phyloP scores from a whole-genome alignment of 2,797 vertebrate species.

The Strix occidentalis region DNA sequence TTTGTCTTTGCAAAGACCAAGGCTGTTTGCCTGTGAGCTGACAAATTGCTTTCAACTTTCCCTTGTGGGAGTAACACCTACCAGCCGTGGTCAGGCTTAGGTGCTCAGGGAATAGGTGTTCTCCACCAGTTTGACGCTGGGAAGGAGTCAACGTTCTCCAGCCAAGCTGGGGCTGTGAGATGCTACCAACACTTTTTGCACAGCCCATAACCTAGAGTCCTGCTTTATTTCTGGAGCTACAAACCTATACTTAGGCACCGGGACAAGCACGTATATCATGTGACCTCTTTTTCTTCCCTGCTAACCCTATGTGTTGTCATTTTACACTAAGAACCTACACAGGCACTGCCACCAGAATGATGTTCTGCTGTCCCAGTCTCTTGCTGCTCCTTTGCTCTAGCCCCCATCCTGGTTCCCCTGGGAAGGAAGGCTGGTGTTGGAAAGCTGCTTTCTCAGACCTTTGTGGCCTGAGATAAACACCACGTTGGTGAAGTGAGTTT shows the following conservation, averaged over 20 bases:
- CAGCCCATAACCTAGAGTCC: neutral
- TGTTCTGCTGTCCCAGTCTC: neutral
- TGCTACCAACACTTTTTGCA: fast-evolving
- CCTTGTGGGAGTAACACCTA: no score
- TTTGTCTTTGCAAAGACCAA: no score
- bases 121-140: no score
- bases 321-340: neutral
- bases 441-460: no score
- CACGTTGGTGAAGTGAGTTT: neutral
- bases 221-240: neutral
- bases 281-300: neutral
- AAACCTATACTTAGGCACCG: neutral
- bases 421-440: no score
- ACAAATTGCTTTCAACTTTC: no score
- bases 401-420: neutral
- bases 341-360: fast-evolving
- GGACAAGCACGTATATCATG: neutral
- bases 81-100: no score
- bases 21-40: no score
- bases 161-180: no score
- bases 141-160: no score
- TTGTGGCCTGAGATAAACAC: neutral
- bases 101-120: no score
- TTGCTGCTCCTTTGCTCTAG: neutral
- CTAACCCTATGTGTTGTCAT: neutral